Percentiles rank a stretch among this genome's conserved stretches.
These are phyloP conservation scores for Abramis brama DNA, from an alignment of 2,113 vertebrate species.

Conservation along the genomic window DNA sequence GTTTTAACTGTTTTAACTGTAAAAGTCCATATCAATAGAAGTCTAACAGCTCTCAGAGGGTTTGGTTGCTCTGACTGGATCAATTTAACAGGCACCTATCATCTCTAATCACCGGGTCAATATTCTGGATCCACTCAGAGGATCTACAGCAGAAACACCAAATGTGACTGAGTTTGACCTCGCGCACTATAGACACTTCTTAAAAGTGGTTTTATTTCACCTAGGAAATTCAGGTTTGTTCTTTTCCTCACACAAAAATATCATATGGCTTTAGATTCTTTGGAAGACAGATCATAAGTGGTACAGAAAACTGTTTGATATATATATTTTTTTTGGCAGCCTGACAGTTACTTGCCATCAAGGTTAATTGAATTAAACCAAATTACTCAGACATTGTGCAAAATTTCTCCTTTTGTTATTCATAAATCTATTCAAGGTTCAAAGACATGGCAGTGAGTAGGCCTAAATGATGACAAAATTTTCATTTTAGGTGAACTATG, in stretches of 20 bases:
- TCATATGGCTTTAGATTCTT: neutral
- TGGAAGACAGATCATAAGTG: neutral
- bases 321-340: neutral
- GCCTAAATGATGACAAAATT: neutral
- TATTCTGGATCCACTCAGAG: neutral
- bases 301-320: neutral
- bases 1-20: neutral
- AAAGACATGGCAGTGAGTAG: neutral
- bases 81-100: conserved; percentile 25
- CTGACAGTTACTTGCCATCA: neutral
- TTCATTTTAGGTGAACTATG: neutral
- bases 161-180: neutral
- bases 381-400: neutral
- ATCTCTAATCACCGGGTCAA: conserved; percentile 18
- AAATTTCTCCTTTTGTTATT: neutral
- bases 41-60: conserved; percentile 18
- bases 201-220: neutral
- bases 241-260: neutral
- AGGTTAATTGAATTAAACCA: neutral
- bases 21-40: neutral
- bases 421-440: too few species aligned
- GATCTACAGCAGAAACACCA: neutral
- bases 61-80: conserved; percentile 13
- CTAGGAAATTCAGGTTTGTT: neutral
- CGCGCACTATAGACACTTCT: neutral